Base-by-base conservation (phyloP, 2,888 invertebrate genomes). In the Mamestra brassicae region DNA sequence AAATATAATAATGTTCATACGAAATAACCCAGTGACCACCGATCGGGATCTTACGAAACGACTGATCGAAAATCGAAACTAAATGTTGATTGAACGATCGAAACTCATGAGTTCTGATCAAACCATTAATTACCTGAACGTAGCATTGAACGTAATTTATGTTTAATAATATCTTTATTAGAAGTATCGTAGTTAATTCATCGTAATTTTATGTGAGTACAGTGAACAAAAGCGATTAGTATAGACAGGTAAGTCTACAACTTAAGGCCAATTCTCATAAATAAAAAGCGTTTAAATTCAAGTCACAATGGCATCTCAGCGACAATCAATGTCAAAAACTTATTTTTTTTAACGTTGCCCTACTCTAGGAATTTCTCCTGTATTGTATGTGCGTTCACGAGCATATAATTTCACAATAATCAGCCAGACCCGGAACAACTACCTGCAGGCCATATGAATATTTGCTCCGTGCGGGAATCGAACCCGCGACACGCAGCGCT, bases 91-190 rank as follows among this genome's bases (percentile, higher is more conserved):
- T 79, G 68, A 76, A 75, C 88, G 85, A 89, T 90, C 85, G 86
- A 87, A 90, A 90, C 90, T 89, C 90, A 80, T 80, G 58, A 58
- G 63, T 55, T 69, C 55, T 90, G 55, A 78, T 52, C 73, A 80
- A 90, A 87, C 90, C 81, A 88, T 87, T 91, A 86, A 92, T 92
- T 93, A 91, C 71, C 76, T 83, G 89, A 88, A 90, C 84, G 55
- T 38, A 79, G 26, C 63, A 83, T 84, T 85, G 87, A 83, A 89
- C 81, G 85, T 86, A 88, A 89, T 89, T 90, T 85, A 84, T 84
- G 88, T 88, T 90, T 90, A 92, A 90, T 91, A 91, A 92, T 90
- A 90, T 88, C 87, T 89, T 81, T 86, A 89, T 83, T 78, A 74
- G 71, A 68, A 68, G 50, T 45, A 60, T 60, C 52, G 15, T 62